These are phyloP conservation scores for Emydura subglobosa DNA, from an alignment of 2,113 vertebrate genomes.

Conservation along the genomic window DNA sequence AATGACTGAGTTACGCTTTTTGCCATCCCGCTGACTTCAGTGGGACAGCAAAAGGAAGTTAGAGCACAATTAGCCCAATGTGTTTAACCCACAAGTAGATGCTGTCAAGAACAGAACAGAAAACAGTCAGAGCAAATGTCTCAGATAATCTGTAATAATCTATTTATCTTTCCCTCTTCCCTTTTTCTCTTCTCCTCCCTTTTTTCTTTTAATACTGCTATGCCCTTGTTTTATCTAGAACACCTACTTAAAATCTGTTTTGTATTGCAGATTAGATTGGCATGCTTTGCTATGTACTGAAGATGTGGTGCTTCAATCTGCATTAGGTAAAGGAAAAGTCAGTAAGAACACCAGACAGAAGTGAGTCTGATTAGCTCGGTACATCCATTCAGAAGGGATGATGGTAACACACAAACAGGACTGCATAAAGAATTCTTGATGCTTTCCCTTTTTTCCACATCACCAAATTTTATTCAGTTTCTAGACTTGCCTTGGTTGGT, in stretches of 20 bases:
- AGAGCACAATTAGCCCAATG: neutral
- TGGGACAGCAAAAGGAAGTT: neutral
- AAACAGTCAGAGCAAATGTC: neutral
- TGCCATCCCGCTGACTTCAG: neutral
- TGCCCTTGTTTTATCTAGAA: neutral
- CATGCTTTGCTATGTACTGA: neutral
- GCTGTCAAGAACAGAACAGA: neutral
- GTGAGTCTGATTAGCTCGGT: neutral
- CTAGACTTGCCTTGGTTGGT: conserved; percentile 42
- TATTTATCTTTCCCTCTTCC: neutral
- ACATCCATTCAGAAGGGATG: neutral
- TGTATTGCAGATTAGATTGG: neutral
- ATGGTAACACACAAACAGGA: neutral
- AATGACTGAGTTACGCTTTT: neutral
- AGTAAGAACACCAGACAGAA: neutral
- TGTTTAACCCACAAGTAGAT: neutral
- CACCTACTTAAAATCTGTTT: conserved; percentile 1
- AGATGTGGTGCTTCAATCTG: neutral
- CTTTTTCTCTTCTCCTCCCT: neutral
- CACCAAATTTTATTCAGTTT: conserved; percentile 40
- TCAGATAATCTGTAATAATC: neutral
- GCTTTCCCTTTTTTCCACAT: neutral
- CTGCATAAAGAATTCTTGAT: conserved; percentile 42
- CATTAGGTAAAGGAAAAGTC: conserved; percentile 1
- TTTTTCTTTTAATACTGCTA: neutral